These are phyloP conservation scores for Aleadryas rufinucha DNA, from an alignment of 2,113 vertebrate genomes.

Conservation along the genomic window DNA sequence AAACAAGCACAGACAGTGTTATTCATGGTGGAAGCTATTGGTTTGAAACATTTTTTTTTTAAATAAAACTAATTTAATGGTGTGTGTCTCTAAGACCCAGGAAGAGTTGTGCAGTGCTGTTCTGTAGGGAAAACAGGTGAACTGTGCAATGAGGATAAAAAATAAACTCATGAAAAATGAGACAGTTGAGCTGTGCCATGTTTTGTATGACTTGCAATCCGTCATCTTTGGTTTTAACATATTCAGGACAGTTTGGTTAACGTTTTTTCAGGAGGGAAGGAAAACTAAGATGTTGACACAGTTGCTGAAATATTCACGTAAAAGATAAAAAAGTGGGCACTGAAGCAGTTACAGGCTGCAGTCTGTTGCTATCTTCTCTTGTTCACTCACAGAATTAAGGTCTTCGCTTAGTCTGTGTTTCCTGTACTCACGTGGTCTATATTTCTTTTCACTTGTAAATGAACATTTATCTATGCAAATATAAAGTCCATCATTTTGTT, in stretches of 20 bases:
- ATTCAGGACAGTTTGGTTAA: constrained; percentile 1
- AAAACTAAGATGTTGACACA: not conserved
- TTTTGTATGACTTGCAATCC: not conserved
- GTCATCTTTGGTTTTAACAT: not conserved
- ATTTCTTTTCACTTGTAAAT: not conserved
- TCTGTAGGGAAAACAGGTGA: not conserved
- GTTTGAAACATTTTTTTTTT: not conserved
- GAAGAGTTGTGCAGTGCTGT: not conserved
- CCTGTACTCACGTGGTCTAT: not conserved
- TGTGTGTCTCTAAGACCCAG: not conserved
- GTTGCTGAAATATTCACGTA: not conserved
- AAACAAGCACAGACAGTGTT: not conserved
- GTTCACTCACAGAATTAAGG: not conserved
- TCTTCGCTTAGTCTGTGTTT: not conserved
- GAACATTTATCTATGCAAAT: not conserved
- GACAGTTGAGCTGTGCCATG: not conserved
- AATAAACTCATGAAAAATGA: not conserved
- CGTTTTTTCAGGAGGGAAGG: not conserved
- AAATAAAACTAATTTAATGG: not conserved
- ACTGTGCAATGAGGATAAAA: not conserved
- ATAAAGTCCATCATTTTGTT: not conserved
- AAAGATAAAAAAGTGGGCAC: not conserved
- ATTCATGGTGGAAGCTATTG: not conserved
- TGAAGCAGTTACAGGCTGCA: not conserved
- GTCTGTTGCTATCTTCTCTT: not conserved